Base-by-base conservation (phyloP, 2,797 vertebrate species). In the Notolepis coatsorum region DNA sequence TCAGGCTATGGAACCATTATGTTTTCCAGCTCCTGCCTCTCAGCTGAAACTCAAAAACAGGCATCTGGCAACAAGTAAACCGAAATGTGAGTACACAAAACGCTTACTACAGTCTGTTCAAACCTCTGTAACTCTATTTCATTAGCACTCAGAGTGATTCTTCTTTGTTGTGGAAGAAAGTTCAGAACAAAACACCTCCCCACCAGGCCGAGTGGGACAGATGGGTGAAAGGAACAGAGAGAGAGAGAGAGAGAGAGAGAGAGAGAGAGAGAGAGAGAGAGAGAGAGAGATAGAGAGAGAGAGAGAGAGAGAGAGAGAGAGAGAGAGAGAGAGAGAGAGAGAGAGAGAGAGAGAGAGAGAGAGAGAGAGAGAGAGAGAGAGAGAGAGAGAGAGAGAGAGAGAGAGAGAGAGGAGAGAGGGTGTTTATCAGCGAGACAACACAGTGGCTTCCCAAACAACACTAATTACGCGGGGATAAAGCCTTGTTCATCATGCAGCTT, bases 391-490 rank as follows among this genome's bases (percentile, higher is more conserved):
- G 61, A 57, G 56, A 68, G 70, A 71, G 10, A n/a, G 56, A 23
- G 64, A 12, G 67, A 53, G 28, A 24, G 57, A 66, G 57, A 71
- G 61, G 75, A 68, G 73, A 71, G 67, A 51, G 50, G 61, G 53
- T 54, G 79, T 80, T 87, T 89, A 92, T 91, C 88, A 86, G 76
- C 30, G 49, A 59, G 46, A 79, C 83, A 81, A 82, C 83, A 82
- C 74, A 58, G 77, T 72, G 84, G 84, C 87, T 90, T 91, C 84
- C 91, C 88, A 92, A 91, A 92, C 90, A 87, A 77, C 62, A 61
- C 87, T 92, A 93, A 93, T 92, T 92, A 92, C 84, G 89, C 71
- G 25, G 70, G 88, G 79, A 91, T 91, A 86, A 91, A 89, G 88
- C 76, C 90, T 73, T 89, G 87, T 88, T 91, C 89, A 89, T 91